phyloP scores from a whole-genome alignment of 2,888 invertebrate genomes.

The Zaprionus obscuricornis region DNA sequence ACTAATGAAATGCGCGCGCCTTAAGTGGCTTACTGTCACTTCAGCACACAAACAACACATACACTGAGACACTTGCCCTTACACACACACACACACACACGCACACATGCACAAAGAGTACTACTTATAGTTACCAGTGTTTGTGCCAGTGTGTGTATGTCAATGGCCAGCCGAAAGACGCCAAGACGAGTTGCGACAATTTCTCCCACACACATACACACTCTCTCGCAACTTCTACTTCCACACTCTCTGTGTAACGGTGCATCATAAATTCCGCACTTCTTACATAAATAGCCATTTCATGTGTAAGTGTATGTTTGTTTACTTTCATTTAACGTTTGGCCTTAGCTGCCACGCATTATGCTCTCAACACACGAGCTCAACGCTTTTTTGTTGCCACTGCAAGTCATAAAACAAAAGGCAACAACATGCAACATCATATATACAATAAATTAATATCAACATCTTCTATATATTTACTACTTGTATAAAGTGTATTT shows the following conservation, averaged over 20 bases:
- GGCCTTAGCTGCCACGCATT: slow-evolving; percentile 42
- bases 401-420: too few relatives aligned
- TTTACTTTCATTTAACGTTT: slow-evolving; percentile 64
- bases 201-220: background rate
- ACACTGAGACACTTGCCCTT: slow-evolving; percentile 15
- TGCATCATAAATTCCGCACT: slow-evolving; percentile 71
- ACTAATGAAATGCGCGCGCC: slow-evolving; percentile 76
- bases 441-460: too few relatives aligned
- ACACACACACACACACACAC: slow-evolving; percentile 12
- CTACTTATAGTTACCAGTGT: slow-evolving; percentile 31
- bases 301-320: slow-evolving; percentile 36
- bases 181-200: slow-evolving; percentile 17
- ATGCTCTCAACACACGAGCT: slow-evolving; percentile 11
- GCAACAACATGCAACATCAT: too few relatives aligned
- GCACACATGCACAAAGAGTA: background rate
- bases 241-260: slow-evolving; percentile 40
- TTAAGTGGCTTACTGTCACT: slow-evolving; percentile 78
- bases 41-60: slow-evolving; percentile 46
- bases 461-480: too few relatives aligned
- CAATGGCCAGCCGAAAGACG: slow-evolving; percentile 54
- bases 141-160: slow-evolving; percentile 46
- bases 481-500: background rate
- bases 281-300: slow-evolving; percentile 67
- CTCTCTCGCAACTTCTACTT: background rate
- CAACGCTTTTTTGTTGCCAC: too few relatives aligned